A percentile compares a stretch with the other conserved stretches of the same genome.
Evolutionary conservation across 2,797 vertebrate genomes (phyloP).

Genomic region (Molossus molossus): DNA sequence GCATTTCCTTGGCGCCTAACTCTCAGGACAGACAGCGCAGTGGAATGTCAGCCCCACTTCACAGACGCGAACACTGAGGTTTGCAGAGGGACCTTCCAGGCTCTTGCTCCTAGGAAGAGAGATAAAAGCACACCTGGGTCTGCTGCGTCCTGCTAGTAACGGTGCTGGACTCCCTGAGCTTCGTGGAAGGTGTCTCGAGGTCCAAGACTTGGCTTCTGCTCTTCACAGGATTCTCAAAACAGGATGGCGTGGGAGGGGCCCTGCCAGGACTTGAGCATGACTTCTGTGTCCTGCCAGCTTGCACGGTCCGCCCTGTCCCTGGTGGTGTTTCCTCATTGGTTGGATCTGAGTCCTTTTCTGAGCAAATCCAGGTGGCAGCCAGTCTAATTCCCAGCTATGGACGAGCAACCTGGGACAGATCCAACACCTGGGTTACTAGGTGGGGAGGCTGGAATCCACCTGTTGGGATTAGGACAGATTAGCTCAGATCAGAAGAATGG

Average conservation of each 20-base stretch:
- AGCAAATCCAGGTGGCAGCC: not conserved
- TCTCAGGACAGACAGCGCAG: accelerated
- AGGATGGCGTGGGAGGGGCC: not conserved
- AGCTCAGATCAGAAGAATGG: not conserved
- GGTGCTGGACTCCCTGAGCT: not conserved
- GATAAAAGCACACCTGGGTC: not conserved
- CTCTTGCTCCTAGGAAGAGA: not conserved
- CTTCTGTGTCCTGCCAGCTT: accelerated
- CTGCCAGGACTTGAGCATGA: accelerated
- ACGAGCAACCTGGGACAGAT: too few relatives aligned
- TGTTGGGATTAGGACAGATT: not conserved
- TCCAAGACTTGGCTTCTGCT: not conserved
- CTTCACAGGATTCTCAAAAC: not conserved
- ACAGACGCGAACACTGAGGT: not conserved
- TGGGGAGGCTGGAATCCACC: too few relatives aligned
- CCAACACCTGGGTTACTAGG: not conserved
- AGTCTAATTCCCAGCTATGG: accelerated
- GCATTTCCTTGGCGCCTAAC: too few relatives aligned
- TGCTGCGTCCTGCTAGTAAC: accelerated
- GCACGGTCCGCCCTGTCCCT: accelerated
- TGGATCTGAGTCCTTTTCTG: not conserved
- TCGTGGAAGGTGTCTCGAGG: not conserved
- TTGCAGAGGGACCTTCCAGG: not conserved
- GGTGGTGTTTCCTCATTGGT: not conserved
- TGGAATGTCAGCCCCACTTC: not conserved